phyloP scores from a whole-genome alignment of 1,140 invertebrate genomes.

The Triops longicaudatus region DNA sequence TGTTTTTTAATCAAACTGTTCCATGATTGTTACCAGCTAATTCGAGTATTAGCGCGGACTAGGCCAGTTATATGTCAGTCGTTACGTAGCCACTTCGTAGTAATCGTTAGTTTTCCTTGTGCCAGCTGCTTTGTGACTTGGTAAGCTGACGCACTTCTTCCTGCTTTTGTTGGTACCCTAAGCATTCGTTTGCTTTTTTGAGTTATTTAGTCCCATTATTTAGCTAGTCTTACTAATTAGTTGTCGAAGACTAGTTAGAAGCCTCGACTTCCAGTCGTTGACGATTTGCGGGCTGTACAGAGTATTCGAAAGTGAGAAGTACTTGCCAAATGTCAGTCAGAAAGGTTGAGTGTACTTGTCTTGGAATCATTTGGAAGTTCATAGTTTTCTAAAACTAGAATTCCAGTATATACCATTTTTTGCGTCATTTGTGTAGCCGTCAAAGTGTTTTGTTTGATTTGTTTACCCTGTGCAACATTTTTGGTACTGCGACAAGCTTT shows the following conservation, averaged over 20 bases:
- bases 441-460: neutral
- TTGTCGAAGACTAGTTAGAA: neutral
- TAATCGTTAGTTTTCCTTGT: neutral
- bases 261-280: neutral
- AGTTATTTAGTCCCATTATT: neutral
- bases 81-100: neutral
- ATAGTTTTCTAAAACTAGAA: neutral
- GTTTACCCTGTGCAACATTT: neutral
- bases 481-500: neutral
- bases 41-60: neutral
- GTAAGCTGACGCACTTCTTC: neutral
- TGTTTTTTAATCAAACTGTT: too few species aligned
- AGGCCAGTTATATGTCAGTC: neutral
- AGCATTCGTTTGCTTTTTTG: neutral
- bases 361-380: neutral
- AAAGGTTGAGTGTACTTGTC: neutral
- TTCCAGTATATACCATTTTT: too few species aligned
- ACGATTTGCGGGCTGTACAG: neutral
- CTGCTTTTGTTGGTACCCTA: neutral
- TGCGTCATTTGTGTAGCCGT: neutral
- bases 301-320: neutral
- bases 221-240: conserved; percentile 3
- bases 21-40: neutral
- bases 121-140: neutral
- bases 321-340: neutral